A percentile compares a stretch with the other conserved stretches of the same genome.
Evolutionary conservation across 2,888 invertebrate species (phyloP).

Genomic region (Podotricha telesiphe): DNA sequence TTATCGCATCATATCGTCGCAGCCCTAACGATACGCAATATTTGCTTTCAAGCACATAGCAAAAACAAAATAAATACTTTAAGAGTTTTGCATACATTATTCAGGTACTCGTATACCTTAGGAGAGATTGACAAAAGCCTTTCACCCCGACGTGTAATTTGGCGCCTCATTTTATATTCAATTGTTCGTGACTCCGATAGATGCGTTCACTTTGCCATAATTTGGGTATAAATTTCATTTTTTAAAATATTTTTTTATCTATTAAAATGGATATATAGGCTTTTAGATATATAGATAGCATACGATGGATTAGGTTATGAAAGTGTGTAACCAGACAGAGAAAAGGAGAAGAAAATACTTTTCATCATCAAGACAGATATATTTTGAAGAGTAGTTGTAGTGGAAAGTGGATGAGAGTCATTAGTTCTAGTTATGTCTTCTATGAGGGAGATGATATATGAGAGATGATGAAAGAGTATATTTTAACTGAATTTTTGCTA

Average conservation of each 20-base stretch:
- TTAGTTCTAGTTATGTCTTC: no score
- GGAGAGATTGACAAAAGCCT: slow-evolving; percentile 18
- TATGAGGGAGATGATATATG: no score
- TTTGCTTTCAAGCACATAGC: background rate
- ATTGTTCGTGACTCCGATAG: slow-evolving; percentile 17
- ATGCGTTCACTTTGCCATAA: background rate
- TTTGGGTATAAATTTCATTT: background rate
- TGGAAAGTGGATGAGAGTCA: no score
- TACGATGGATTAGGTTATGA: no score
- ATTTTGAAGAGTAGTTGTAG: no score
- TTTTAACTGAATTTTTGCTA: no score
- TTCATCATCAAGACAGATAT: no score
- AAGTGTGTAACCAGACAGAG: no score
- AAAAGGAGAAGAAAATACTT: no score
- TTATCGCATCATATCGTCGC: background rate
- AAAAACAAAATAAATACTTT: slow-evolving; percentile 7
- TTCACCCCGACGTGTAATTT: slow-evolving; percentile 12
- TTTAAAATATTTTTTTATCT: background rate
- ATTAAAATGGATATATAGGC: no score
- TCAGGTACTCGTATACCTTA: slow-evolving; percentile 1
- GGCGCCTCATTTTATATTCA: slow-evolving; percentile 14
- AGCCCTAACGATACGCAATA: background rate
- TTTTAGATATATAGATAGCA: no score
- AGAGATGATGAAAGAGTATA: no score
- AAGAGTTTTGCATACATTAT: slow-evolving; percentile 17